Base-by-base conservation (phyloP, 2,888 invertebrate species). In the Drepanosiphum platanoidis region DNA sequence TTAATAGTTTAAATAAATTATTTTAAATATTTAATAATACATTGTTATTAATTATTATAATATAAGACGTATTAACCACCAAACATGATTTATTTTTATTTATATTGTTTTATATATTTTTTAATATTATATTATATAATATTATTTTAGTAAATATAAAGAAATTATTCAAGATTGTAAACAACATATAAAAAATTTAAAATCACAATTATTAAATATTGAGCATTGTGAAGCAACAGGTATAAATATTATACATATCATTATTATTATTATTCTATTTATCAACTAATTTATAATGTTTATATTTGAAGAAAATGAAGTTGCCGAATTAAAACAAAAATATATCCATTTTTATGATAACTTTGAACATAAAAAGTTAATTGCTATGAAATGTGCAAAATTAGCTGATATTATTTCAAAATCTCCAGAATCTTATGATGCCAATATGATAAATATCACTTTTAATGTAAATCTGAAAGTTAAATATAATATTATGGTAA, bases 101-200 rank as follows among this genome's bases (percentile, higher is more conserved):
- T n/a, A n/a, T n/a, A n/a, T n/a, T n/a, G n/a, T n/a, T n/a, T n/a
- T n/a, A 27, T 27, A 39, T 36, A 36, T 22, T 71, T 34, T 34
- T 68, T 68, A 1, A 68, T 34, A 34, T 52, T 80, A 34, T 52
- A 15, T 71, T 8, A n/a, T 58, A 4, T 30, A 2, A 9, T 27
- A 9, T 27, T 34, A 71, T 64, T 66, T 75, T 77, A 84, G 84
- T 58, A 84, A 84, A 84, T 84, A 30, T 30, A 84, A 84, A 77
- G 84, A 84, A 84, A 77, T 84, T 32, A 77, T 84, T 77, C 84
- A 77, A 68, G 39, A 77, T 39, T 39, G 84, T 70, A 84, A 84
- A 77, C 84, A 84, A 18, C 27, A 34, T 34, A 58, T 77, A 39
- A 84, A 84, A 77, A 36, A 84, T 84, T 68, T 75, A 5, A 84